phyloP scores from a whole-genome alignment of 2,797 vertebrate species.

The Carduelis carduelis region DNA sequence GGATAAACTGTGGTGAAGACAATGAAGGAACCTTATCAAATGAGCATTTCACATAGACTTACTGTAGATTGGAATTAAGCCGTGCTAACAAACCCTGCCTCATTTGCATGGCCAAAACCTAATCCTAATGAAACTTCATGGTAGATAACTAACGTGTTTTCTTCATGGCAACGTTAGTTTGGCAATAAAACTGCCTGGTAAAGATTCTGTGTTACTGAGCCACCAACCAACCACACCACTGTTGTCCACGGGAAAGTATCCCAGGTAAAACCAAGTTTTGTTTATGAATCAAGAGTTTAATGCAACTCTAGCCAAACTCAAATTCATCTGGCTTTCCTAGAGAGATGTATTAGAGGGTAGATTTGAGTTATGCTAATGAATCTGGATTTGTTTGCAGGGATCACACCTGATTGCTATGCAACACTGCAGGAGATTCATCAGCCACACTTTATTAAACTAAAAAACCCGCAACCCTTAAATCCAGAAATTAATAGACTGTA shows the following conservation, averaged over 20 bases:
- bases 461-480: not conserved
- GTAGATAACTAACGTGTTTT: slow-evolving; percentile 56
- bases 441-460: slow-evolving; percentile 37
- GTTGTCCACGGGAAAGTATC: not conserved
- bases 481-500: slow-evolving; percentile 34
- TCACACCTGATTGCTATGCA: slow-evolving; percentile 57
- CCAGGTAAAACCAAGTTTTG: not conserved
- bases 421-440: slow-evolving; percentile 51
- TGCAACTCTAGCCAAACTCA: not conserved
- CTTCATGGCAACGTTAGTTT: slow-evolving; percentile 14
- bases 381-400: slow-evolving; percentile 55
- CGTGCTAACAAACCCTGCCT: slow-evolving; percentile 70
- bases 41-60: slow-evolving; percentile 77
- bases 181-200: not conserved
- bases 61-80: slow-evolving; percentile 68
- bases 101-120: slow-evolving; percentile 70
- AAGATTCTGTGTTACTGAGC: not conserved
- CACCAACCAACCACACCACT: not conserved
- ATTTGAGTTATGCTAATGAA: slow-evolving; percentile 63
- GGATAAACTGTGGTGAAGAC: slow-evolving; percentile 71
- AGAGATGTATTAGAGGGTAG: slow-evolving; percentile 35
- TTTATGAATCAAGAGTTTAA: slow-evolving; percentile 29
- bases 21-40: slow-evolving; percentile 78
- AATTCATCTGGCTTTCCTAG: slow-evolving; percentile 40
- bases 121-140: slow-evolving; percentile 71